Evolutionary conservation across 2,888 invertebrate genomes (phyloP), one percentile per base, ranked within the genome.

Genomic region (Podotricha telesiphe): DNA sequence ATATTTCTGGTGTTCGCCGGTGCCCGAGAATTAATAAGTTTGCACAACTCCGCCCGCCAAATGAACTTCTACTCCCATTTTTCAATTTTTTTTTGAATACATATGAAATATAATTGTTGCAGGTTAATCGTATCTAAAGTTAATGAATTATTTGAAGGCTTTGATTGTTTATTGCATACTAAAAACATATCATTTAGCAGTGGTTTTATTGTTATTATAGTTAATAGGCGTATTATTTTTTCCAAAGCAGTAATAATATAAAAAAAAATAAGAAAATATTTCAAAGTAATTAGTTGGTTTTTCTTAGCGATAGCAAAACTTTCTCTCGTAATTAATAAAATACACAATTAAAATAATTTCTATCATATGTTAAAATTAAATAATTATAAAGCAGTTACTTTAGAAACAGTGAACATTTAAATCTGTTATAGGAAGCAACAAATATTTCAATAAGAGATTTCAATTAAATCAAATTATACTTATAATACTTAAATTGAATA

Each of bases 1-100:
- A 91, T 91, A 88, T 88, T 88, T 89, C 89, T 88, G 84, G 86
- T 86, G 86, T 86, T 83, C 84, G 85, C 84, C 82, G 82, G 78
- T 79, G 82, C 81, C 81, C 81, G 85, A 82, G 86, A 88, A 91
- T 91, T 91, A 91, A 92, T 92, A 89, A 91, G 88, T 85, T 86
- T 83, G 81, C 79, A 78, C 79, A 82, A 79, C 77, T 78, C 76
- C 75, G 77, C 76, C 77, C 76, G 79, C 78, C 78, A 78, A 79
- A 82, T 81, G 78, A 82, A 82, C 82, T 75, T 75, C 69, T 67
- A 72, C 68, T 69, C 47, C 47, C 68, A 34, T 59, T 73, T 70
- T 72, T 69, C 48, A 20, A 53, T n/a, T 28, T 19, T 62, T 42
- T 58, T 42, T 19, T 40, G 20, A 11, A 56, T 19, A 15, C 20